These are phyloP conservation scores for Lepeophtheirus nordmannii DNA, from an alignment of 2,888 invertebrate genomes.

Conservation along the genomic window DNA sequence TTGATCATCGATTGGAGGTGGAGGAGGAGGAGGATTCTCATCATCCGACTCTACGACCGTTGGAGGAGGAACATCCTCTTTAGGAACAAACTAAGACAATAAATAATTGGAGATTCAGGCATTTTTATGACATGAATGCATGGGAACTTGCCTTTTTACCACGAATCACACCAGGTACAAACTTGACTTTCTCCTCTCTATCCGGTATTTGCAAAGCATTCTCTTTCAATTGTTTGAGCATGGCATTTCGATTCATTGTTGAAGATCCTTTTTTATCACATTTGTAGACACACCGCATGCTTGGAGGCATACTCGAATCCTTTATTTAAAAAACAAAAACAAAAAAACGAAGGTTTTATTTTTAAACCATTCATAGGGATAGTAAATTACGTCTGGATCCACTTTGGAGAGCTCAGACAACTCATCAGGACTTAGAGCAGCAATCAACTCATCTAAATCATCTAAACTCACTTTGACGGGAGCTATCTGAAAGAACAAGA, in stretches of 20 bases:
- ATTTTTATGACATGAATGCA: too few species aligned
- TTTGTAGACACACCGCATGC: slow-evolving; percentile 20
- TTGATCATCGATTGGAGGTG: neutral
- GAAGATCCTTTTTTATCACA: slow-evolving; percentile 16
- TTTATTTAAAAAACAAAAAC: slow-evolving; percentile 1
- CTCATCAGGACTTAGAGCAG: slow-evolving; percentile 6
- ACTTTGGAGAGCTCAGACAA: slow-evolving; percentile 5
- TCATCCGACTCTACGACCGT: neutral
- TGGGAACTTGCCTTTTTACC: slow-evolving; percentile 1
- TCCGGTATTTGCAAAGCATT: neutral
- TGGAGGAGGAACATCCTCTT: neutral
- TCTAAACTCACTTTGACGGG: slow-evolving; percentile 1
- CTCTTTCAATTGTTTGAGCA: slow-evolving; percentile 2
- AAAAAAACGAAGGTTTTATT: neutral
- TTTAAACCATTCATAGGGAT: too few species aligned
- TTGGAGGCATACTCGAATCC: slow-evolving; percentile 22
- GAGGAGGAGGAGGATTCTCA: neutral
- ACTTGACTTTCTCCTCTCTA: slow-evolving; percentile 6
- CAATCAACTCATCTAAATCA: slow-evolving; percentile 12
- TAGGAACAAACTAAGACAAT: neutral
- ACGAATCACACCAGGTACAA: slow-evolving; percentile 1
- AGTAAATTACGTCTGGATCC: slow-evolving; percentile 14
- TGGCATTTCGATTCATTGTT: slow-evolving; percentile 2
- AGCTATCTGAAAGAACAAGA: neutral
- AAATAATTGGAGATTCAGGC: neutral